Conservation (phyloP, 30 jellyfish, hydroid and myxozoan genomes). For the Clytia hemisphaerica region DNA sequence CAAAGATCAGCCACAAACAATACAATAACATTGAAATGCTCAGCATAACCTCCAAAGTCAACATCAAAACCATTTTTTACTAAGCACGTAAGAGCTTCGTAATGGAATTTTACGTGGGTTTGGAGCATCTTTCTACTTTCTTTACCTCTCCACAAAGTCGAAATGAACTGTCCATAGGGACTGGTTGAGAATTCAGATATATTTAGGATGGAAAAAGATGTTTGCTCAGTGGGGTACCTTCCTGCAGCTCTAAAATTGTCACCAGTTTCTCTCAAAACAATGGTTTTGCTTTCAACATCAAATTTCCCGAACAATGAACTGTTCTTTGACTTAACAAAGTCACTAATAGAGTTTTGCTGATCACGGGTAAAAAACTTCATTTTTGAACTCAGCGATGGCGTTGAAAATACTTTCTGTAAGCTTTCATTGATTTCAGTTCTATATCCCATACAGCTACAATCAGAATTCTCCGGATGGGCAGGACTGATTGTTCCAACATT, state of each 20-base stretch:
- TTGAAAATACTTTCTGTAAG: neutral
- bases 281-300: too few relatives aligned
- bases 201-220: neutral
- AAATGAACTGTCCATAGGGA: neutral
- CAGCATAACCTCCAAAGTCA: neutral
- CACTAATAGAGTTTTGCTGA: neutral
- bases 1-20: neutral
- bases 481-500: constrained; percentile 4
- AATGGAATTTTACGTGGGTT: neutral
- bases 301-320: too few relatives aligned
- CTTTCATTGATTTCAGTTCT: neutral
- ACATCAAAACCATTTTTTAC: neutral
- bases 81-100: neutral
- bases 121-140: neutral
- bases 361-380: neutral
- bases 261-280: too few relatives aligned
- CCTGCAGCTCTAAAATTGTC: too few relatives aligned
- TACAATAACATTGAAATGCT: neutral
- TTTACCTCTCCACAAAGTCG: neutral
- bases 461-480: neutral
- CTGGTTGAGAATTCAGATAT: neutral
- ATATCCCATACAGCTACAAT: neutral
- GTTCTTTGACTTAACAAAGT: neutral
- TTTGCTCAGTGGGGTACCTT: neutral
- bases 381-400: neutral